Conservation (phyloP, 2,797 vertebrate species). For the Anguilla pacifica region DNA sequence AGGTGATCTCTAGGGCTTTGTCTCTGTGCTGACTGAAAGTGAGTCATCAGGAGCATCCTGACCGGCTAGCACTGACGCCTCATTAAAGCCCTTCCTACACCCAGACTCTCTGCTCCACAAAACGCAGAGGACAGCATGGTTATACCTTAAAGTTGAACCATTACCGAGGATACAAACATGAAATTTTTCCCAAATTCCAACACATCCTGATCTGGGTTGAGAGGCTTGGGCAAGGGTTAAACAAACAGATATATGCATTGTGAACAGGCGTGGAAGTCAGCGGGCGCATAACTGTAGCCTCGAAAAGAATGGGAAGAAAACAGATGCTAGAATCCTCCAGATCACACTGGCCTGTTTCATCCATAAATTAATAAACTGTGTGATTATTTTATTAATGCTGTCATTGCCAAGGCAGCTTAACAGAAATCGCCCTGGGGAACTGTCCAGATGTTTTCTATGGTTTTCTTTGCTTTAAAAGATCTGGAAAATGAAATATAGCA, state of each 20-base stretch:
- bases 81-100: not conserved
- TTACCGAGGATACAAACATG: not conserved
- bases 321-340: not conserved
- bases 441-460: not conserved
- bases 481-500: not conserved
- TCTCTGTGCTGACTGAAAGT: not conserved
- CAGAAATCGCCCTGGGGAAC: not conserved
- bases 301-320: no score
- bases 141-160: not conserved
- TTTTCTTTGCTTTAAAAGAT: not conserved
- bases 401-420: not conserved
- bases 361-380: no score
- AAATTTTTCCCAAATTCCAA: not conserved
- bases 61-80: not conserved
- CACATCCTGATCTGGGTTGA: not conserved
- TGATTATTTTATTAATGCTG: no score
- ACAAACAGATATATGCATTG: not conserved
- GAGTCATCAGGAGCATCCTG: not conserved
- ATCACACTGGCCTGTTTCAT: not conserved
- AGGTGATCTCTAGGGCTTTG: not conserved
- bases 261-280: no score
- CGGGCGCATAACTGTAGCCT: no score
- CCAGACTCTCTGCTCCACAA: not conserved
- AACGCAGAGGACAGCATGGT: not conserved
- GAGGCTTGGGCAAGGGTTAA: not conserved